A percentile compares a stretch with the other conserved stretches of the same genome.
Conservation (phyloP, 23 tunicate species). For the Phallusia fumigata region DNA sequence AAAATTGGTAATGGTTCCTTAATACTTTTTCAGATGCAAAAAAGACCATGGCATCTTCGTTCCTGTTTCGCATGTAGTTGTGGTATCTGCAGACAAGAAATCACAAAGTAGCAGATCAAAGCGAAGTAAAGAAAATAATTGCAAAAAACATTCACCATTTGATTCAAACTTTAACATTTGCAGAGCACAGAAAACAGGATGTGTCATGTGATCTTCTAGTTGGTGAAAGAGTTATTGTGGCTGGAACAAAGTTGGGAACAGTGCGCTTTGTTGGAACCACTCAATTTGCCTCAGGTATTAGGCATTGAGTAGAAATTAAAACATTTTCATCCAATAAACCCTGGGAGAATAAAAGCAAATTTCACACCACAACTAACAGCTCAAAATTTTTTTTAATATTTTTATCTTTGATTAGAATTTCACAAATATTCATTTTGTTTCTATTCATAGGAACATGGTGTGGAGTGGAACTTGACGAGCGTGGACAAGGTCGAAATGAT, state of each 20-base stretch:
- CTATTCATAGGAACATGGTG: conserved; percentile 67
- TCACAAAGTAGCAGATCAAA: neutral
- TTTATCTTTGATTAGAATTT: too few species aligned
- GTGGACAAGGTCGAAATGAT: conserved; percentile 55
- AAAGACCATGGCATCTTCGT: conserved; percentile 75
- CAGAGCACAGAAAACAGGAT: neutral
- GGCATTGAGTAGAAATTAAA: too few species aligned
- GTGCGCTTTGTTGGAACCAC: conserved; percentile 73
- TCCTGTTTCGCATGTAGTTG: conserved; percentile 26
- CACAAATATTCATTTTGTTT: neutral
- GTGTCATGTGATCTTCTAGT: conserved; percentile 26
- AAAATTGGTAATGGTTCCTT: too few species aligned
- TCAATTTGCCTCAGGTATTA: conserved; percentile 71
- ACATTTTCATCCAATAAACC: too few species aligned
- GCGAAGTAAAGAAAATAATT: too few species aligned
- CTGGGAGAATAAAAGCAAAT: too few species aligned
- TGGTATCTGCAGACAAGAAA: neutral
- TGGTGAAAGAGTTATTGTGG: conserved; percentile 66
- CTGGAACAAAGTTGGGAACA: conserved; percentile 47
- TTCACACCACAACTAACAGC: too few species aligned
- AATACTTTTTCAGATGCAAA: conserved; percentile 34
- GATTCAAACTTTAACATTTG: neutral
- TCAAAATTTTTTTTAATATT: too few species aligned
- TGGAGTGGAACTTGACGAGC: conserved; percentile 65
- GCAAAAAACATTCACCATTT: too few species aligned